A percentile compares a stretch with the other conserved stretches of the same genome.
Evolutionary conservation across 2,113 vertebrate species (phyloP).

Genomic region (Noturus placidus): DNA sequence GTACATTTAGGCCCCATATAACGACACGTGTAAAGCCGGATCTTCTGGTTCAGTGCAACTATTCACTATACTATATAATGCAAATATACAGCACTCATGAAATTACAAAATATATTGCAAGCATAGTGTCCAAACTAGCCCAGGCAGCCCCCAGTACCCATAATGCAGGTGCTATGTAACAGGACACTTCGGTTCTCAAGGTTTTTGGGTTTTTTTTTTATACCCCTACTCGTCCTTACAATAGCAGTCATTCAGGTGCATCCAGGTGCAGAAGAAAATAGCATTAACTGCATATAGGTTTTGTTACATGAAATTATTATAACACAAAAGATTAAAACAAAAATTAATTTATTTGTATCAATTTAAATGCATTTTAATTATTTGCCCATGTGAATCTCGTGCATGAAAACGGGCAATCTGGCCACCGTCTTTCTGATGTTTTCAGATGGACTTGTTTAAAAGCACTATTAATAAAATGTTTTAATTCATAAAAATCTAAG

Average conservation of each 20-base stretch:
- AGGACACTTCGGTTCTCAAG: background rate
- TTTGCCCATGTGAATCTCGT: background rate
- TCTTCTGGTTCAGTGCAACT: conserved; percentile 29
- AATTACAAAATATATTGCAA: background rate
- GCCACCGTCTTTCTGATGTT: background rate
- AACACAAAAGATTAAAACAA: background rate
- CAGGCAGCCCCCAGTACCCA: background rate
- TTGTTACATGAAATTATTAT: no score
- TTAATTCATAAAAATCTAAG: no score
- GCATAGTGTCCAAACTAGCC: background rate
- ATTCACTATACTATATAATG: background rate
- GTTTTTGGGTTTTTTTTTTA: no score
- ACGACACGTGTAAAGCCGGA: conserved; percentile 24
- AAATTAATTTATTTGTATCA: no score
- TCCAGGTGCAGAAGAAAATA: background rate
- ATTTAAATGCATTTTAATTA: no score
- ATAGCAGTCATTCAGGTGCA: background rate
- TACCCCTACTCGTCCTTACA: background rate
- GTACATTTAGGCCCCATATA: background rate
- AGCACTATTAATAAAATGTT: background rate
- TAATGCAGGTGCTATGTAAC: background rate
- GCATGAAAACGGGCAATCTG: background rate
- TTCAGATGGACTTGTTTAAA: no score
- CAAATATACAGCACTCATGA: background rate
- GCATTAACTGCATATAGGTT: background rate